These are phyloP conservation scores for Achlya flavicornis DNA, from an alignment of 2,888 invertebrate species.

Conservation along the genomic window DNA sequence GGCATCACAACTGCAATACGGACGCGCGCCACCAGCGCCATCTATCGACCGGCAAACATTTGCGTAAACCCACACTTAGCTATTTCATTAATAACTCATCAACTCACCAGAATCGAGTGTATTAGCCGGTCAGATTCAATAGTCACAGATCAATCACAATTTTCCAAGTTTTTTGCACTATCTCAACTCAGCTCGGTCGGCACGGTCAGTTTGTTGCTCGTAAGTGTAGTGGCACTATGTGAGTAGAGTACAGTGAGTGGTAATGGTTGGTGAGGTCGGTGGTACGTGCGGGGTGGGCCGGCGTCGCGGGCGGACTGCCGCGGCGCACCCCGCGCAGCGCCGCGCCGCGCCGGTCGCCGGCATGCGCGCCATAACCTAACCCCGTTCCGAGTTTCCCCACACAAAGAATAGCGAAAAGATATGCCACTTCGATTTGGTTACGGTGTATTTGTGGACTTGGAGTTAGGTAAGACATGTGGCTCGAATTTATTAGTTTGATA, in stretches of 20 bases:
- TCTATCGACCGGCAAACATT: slow-evolving; percentile 48
- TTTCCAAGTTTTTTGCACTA: slow-evolving; percentile 18
- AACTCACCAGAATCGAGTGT: slow-evolving; percentile 5
- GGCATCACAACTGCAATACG: slow-evolving; percentile 71
- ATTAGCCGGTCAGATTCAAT: background rate
- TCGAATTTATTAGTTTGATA: background rate
- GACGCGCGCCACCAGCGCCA: slow-evolving; percentile 66
- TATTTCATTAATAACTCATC: slow-evolving; percentile 12
- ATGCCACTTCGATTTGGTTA: slow-evolving; percentile 16
- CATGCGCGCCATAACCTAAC: slow-evolving; percentile 62
- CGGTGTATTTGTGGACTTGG: background rate
- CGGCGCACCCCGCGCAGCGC: slow-evolving; percentile 43
- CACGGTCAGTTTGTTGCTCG: slow-evolving; percentile 24
- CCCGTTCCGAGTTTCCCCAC: slow-evolving; percentile 25
- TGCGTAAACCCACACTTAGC: slow-evolving; percentile 5
- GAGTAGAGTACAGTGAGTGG: slow-evolving; percentile 32
- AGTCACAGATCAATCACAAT: background rate
- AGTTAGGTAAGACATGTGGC: background rate
- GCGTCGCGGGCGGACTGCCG: slow-evolving; percentile 63
- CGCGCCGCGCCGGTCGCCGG: slow-evolving; percentile 41
- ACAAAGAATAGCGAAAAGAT: slow-evolving; percentile 28
- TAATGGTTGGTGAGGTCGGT: slow-evolving; percentile 21
- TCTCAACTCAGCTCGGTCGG: slow-evolving; percentile 14
- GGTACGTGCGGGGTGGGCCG: slow-evolving; percentile 47
- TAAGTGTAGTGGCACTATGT: slow-evolving; percentile 27